phyloP scores from a whole-genome alignment of 2,113 vertebrate genomes.

The Chiloscyllium plagiosum region DNA sequence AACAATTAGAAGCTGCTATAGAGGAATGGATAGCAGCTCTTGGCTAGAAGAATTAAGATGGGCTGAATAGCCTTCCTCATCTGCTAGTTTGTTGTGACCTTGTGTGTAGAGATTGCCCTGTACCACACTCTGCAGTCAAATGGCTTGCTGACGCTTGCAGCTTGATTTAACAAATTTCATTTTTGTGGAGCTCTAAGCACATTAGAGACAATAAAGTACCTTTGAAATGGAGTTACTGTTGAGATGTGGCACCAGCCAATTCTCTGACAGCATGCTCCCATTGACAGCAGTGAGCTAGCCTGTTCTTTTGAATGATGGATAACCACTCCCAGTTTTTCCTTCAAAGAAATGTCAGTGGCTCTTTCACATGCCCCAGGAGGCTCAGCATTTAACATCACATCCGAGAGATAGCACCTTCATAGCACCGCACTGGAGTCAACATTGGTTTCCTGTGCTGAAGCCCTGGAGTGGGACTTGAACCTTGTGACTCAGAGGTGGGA shows the following conservation, averaged over 20 bases:
- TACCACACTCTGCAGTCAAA: not conserved
- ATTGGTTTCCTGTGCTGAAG: not conserved
- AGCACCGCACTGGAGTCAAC: not conserved
- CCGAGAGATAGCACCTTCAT: not conserved
- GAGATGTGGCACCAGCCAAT: too few relatives aligned
- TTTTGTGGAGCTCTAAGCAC: too few relatives aligned
- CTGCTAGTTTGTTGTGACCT: not conserved
- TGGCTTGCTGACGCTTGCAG: not conserved
- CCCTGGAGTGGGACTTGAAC: not conserved
- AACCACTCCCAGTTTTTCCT: not conserved
- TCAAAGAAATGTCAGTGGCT: not conserved
- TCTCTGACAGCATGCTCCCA: too few relatives aligned
- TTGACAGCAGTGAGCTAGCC: too few relatives aligned
- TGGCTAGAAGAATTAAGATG: not conserved
- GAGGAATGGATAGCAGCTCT: not conserved
- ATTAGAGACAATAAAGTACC: too few relatives aligned
- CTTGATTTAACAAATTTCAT: too few relatives aligned
- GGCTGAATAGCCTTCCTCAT: not conserved
- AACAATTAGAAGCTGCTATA: not conserved
- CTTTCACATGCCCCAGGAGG: not conserved
- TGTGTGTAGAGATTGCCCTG: not conserved
- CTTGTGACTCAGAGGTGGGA: not conserved
- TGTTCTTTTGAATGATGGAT: not conserved
- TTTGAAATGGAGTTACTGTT: too few relatives aligned
- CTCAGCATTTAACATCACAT: not conserved